Base-by-base conservation (phyloP, 2,113 vertebrate genomes). In the Phalacrocorax carbo region DNA sequence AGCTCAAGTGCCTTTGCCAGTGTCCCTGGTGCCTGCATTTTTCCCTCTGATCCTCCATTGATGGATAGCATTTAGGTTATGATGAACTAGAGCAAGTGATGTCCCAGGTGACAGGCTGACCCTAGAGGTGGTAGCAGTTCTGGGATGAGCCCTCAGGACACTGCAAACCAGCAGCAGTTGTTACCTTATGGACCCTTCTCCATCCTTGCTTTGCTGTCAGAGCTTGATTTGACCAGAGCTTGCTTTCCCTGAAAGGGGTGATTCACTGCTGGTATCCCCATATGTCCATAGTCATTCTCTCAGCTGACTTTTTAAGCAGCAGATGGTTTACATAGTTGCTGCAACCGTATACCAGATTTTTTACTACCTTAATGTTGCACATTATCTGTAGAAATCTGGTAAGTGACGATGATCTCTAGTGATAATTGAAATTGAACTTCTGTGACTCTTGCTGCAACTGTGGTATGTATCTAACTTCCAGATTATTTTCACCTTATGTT, bases 371-470 rank as follows among this genome's bases (percentile, higher is more conserved):
- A 94, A 86, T 96, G 73, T 92, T 91, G 73, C 80, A 94, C 52
- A 51, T 96, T 93, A 92, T 90, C 86, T 69, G 52, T 80, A 46
- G 65, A 96, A 95, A 84, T 84, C 88, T 93, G 86, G 60, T 93
- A 95, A 96, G 66, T 75, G 89, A 86, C 49, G 81, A 76, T 40
- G 57, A 94, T 95, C 65, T 93, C 57, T 93, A 86, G 77, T 72
- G 77, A 93, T 94, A 94, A 96, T 82, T 96, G 88, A 82, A 96
- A 94, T 65, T 79, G 88, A 94, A 92, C 83, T 96, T 91, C 65
- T 68, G 65, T 90, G 94, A 71, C 83, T 92, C 44, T 94, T 89
- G 11, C 42, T 91, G 55, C 49, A 88, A 91, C 61, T 79, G n/a
- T 40, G 30, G 26, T 72, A 49, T 68, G 3, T 64, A 40, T 81